phyloP scores from a whole-genome alignment of 2,797 vertebrate species.

The Phoxinus dragarum region DNA sequence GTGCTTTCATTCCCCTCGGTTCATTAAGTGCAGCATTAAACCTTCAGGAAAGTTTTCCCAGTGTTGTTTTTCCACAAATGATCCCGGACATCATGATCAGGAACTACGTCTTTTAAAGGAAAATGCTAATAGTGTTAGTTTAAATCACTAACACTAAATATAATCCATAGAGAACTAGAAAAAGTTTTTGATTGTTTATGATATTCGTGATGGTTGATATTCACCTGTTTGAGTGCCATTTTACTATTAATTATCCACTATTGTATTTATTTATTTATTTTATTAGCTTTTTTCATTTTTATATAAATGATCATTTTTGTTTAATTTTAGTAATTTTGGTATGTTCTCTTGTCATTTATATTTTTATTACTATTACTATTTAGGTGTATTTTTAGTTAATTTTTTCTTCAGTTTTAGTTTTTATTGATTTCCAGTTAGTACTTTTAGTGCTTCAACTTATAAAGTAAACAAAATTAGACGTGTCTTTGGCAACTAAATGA shows the following conservation, averaged over 20 bases:
- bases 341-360: neutral
- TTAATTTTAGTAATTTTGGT: neutral
- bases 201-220: neutral
- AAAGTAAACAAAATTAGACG: neutral
- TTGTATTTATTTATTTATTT: neutral
- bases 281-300: neutral
- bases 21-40: conserved; percentile 22
- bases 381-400: neutral
- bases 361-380: neutral
- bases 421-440: neutral
- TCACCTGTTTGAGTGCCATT: neutral
- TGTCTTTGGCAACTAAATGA: neutral
- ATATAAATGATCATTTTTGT: neutral
- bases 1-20: conserved; percentile 37
- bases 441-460: neutral
- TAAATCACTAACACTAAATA: neutral
- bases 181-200: neutral
- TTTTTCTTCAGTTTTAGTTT: neutral
- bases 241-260: neutral
- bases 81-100: neutral
- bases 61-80: conserved; percentile 14
- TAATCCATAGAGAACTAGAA: neutral
- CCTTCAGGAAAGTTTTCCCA: conserved; percentile 8
- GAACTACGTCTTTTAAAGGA: neutral
- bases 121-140: neutral